A percentile compares a stretch with the other conserved stretches of the same genome.
Conservation (phyloP, 2,797 vertebrate species). For the Vultur gryphus region DNA sequence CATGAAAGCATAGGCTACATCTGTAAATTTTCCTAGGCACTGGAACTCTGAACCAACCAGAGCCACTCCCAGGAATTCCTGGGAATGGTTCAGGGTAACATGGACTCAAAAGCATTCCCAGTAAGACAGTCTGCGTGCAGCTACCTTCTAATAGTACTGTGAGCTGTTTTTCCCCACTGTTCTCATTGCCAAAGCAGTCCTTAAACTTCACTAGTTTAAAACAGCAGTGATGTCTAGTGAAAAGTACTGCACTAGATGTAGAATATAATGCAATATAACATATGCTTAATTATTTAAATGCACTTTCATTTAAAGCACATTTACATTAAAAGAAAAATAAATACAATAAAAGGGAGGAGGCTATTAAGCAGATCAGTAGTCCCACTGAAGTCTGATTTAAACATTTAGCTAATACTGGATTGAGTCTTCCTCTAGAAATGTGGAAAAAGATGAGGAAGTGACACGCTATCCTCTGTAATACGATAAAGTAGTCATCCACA, state of each 20-base stretch:
- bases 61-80: background rate
- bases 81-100: background rate
- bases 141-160: background rate
- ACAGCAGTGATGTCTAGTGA: background rate
- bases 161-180: background rate
- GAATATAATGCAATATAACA: background rate
- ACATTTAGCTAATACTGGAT: background rate
- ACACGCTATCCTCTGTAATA: background rate
- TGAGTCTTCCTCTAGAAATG: background rate
- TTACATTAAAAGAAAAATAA: background rate
- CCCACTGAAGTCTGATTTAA: background rate
- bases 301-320: background rate
- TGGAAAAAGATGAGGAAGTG: background rate
- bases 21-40: background rate
- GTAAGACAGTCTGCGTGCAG: background rate
- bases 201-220: background rate
- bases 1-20: background rate
- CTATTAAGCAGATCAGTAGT: background rate
- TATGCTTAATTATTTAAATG: background rate
- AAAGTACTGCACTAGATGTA: background rate
- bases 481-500: background rate
- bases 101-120: background rate
- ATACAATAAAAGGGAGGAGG: background rate
- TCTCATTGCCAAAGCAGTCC: background rate
- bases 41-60: background rate